A percentile compares a stretch with the other conserved stretches of the same genome.
Evolutionary conservation across 2,888 invertebrate species (phyloP).

Genomic region (Orchestes rusci): DNA sequence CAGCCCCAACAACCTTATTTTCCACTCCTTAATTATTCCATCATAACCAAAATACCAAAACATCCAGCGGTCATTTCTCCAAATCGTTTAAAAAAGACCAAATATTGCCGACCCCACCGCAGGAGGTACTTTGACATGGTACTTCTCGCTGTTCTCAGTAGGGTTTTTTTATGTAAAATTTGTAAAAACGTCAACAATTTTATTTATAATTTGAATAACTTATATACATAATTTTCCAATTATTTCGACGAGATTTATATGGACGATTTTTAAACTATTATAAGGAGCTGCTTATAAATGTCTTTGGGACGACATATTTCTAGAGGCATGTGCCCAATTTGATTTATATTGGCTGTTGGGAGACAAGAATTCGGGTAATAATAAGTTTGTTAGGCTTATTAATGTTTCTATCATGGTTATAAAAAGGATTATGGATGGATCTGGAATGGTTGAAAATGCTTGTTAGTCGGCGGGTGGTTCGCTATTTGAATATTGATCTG

Average conservation of each 20-base stretch:
- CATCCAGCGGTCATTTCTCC: conserved; percentile 18
- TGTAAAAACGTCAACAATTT: conserved; percentile 23
- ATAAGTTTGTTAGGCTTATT: conserved; percentile 8
- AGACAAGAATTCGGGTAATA: conserved; percentile 11
- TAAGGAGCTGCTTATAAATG: conserved; percentile 7
- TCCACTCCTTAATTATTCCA: too few species aligned
- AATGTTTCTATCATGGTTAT: too few species aligned
- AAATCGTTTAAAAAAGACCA: conserved; percentile 15
- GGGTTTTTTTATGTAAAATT: conserved; percentile 23
- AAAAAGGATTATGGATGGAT: too few species aligned
- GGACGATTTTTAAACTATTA: conserved; percentile 8
- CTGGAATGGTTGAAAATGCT: too few species aligned
- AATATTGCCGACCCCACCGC: conserved; percentile 11
- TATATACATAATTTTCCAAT: conserved; percentile 17
- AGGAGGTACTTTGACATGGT: conserved; percentile 21
- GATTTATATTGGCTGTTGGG: background rate
- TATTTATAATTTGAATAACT: conserved; percentile 22
- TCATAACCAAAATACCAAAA: too few species aligned
- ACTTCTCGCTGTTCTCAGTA: conserved; percentile 25
- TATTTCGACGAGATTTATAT: conserved; percentile 6
- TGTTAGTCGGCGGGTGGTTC: too few species aligned
- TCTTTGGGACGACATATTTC: conserved; percentile 7
- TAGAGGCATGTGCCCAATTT: conserved; percentile 5
- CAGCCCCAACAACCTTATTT: too few species aligned
- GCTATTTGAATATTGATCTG: too few species aligned